A percentile compares a stretch with the other conserved stretches of the same genome.
phyloP scores from a whole-genome alignment of 2,113 vertebrate genomes.

The Lethenteron reissneri region DNA sequence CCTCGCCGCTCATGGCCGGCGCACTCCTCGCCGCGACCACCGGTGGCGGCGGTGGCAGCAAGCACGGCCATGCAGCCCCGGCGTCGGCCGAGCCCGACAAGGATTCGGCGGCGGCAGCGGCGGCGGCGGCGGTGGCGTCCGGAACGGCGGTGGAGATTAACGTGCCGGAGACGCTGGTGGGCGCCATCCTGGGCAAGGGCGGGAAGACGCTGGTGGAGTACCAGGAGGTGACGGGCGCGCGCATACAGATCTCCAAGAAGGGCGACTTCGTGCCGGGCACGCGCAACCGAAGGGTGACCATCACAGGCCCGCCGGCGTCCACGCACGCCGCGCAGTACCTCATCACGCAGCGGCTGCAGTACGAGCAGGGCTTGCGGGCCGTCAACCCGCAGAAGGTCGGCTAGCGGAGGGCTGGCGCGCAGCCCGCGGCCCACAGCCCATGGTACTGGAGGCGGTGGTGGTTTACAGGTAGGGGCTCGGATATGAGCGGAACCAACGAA shows the following conservation, averaged over 20 bases:
- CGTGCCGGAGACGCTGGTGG: not conserved
- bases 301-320: conserved; percentile 1
- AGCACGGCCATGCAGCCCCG: no score
- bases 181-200: conserved; percentile 2
- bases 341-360: conserved; percentile 4
- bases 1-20: no score
- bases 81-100: conserved; percentile 15
- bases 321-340: conserved; percentile 4
- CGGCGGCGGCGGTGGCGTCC: conserved; percentile 51
- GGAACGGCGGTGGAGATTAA: conserved; percentile 22
- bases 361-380: conserved; percentile 1
- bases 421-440: no score
- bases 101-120: conserved; percentile 48
- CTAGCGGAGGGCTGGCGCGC: not conserved
- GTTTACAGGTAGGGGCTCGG: no score
- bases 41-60: no score
- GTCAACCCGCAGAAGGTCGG: conserved; percentile 5
- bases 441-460: no score
- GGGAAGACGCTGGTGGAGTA: conserved; percentile 4
- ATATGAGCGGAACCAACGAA: no score
- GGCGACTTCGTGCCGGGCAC: conserved; percentile 3
- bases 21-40: no score
- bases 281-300: conserved; percentile 2
- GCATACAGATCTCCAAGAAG: conserved; percentile 6
- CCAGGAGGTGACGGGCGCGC: conserved; percentile 4